These are phyloP conservation scores for Grammomys dolichurus DNA, from an alignment of 2,113 vertebrate species.

Conservation along the genomic window DNA sequence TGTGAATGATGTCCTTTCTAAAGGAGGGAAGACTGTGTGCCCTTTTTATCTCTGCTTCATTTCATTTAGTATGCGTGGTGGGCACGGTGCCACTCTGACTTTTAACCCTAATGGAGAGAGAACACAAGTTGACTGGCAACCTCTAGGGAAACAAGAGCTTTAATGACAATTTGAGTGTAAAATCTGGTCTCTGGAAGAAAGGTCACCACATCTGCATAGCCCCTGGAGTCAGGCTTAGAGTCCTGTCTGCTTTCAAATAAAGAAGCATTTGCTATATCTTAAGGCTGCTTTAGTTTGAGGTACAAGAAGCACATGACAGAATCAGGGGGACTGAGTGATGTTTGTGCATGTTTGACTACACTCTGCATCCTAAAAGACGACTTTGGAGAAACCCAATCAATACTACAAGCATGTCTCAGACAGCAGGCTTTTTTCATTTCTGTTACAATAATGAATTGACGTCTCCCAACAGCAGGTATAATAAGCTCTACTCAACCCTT, in stretches of 20 bases:
- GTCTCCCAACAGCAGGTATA: slow-evolving; percentile 91
- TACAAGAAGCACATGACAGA: slow-evolving; percentile 88
- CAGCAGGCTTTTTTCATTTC: slow-evolving; percentile 86
- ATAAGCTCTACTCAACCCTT: slow-evolving; percentile 89
- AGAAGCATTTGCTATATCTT: slow-evolving; percentile 87
- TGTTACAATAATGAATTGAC: slow-evolving; percentile 90
- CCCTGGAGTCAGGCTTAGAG: slow-evolving; percentile 94
- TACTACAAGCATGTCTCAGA: slow-evolving; percentile 87
- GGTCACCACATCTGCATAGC: slow-evolving; percentile 97
- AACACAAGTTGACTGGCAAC: slow-evolving; percentile 87
- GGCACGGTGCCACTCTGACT: slow-evolving; percentile 91
- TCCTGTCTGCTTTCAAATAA: slow-evolving; percentile 90
- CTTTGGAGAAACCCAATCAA: slow-evolving; percentile 90
- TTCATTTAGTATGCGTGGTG: slow-evolving; percentile 90
- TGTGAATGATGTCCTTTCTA: slow-evolving; percentile 58
- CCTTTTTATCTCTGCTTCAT: slow-evolving; percentile 88
- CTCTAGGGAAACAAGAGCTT: slow-evolving; percentile 89
- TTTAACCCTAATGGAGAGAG: slow-evolving; percentile 91
- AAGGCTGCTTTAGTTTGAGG: slow-evolving; percentile 91
- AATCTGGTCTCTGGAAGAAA: slow-evolving; percentile 96
- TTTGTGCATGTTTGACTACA: slow-evolving; percentile 90
- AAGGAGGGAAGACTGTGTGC: slow-evolving; percentile 67
- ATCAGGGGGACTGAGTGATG: slow-evolving; percentile 86
- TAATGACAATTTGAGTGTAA: slow-evolving; percentile 98
- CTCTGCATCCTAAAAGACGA: slow-evolving; percentile 92